Percentiles rank a stretch among this genome's conserved stretches.
Conservation (phyloP, 2,888 invertebrate species). For the Lithophane socia region DNA sequence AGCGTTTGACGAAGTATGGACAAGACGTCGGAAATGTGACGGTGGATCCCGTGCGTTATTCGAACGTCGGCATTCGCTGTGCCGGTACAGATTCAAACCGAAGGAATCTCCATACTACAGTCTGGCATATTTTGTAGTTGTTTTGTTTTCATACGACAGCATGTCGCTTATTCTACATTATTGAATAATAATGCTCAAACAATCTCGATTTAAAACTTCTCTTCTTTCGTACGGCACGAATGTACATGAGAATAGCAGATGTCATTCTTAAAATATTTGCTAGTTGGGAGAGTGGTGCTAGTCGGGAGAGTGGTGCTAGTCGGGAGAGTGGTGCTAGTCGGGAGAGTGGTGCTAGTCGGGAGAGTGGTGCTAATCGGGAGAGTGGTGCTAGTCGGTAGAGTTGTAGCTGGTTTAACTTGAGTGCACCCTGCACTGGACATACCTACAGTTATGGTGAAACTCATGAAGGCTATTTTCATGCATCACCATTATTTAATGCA, state of each 20-base stretch:
- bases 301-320: neutral
- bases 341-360: neutral
- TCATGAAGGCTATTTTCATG: neutral
- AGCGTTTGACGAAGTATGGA: constrained; percentile 48
- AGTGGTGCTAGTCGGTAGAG: no score
- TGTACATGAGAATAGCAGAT: neutral
- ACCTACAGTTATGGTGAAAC: neutral
- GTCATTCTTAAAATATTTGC: neutral
- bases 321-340: no score
- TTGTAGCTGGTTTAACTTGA: neutral
- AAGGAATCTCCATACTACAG: constrained; percentile 39
- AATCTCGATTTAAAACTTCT: neutral
- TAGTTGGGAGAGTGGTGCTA: neutral
- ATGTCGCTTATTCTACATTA: neutral
- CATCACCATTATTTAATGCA: neutral
- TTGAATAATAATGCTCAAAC: constrained; percentile 7
- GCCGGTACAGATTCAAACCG: constrained; percentile 17
- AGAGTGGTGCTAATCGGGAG: no score
- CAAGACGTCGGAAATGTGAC: constrained; percentile 57
- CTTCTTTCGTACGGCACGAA: neutral
- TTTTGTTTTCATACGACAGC: constrained; percentile 5
- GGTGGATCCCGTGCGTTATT: constrained; percentile 15
- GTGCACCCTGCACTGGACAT: no score
- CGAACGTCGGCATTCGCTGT: constrained; percentile 18
- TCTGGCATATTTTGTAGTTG: constrained; percentile 35